Base-by-base conservation (phyloP, 1,140 invertebrate genomes). In the Bombus affinis region DNA sequence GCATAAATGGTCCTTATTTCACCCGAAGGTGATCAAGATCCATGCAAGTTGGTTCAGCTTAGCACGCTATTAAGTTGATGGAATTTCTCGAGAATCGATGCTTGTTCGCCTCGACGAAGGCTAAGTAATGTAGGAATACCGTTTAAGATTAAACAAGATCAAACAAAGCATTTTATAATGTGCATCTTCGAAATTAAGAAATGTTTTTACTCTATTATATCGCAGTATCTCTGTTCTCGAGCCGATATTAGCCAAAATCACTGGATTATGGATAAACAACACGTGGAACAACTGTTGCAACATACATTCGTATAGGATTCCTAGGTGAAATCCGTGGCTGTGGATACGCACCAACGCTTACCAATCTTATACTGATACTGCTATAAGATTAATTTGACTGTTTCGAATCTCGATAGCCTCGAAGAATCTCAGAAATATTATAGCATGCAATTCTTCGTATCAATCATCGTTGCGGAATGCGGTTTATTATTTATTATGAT, bases 1-100 rank as follows among this genome's bases (percentile, higher is more conserved):
- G 84, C 72, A 71, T 71, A 59, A 74, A 82, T 76, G 80, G 47
- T 86, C 62, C 73, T 32, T 59, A 86, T 75, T 65, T 39, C 47
- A 22, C 25, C 62, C 32, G 35, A 18, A 59, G 78, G 72, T 72
- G 12, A 70, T 73, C 53, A 25, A 80, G n/a, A 53, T 10, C 25
- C n/a, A 15, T 10, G 70, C 78, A 66, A 75, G 72, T 47, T 75
- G 71, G 32, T n/a, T 32, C 47, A 13, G 59, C 5, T 72, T 75
- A 62, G 13, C 76, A 72, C 66, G 66, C 53, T 37, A 79, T 84
- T 22, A 8, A 35, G 12, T 71, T 53, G 47, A 77, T 37, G 57
- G 79, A 84, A 80, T 71, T 84, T 79, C 13, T 44, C 39, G 39
- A 78, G 28, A 80, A 71, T 25, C 10, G 32, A 9, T 12, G 66